These are phyloP conservation scores for Aurelia sp. DNA, from an alignment of 30 jellyfish, hydroid and myxozoan species.

Conservation along the genomic window DNA sequence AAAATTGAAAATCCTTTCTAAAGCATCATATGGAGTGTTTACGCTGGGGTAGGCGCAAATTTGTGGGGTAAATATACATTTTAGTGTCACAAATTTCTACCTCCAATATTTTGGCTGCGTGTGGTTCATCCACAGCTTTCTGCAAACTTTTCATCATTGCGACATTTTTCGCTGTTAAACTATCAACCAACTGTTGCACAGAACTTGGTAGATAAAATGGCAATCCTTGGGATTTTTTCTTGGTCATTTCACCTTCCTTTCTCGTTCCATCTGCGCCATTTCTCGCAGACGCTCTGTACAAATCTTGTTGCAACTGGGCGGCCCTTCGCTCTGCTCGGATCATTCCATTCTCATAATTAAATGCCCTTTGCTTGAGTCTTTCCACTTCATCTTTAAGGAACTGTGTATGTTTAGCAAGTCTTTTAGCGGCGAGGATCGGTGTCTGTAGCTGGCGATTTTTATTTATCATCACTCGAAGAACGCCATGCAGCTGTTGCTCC, in stretches of 20 bases:
- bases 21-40: too few species aligned
- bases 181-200: conserved; percentile 46
- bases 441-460: conserved; percentile 12
- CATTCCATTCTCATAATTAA: conserved; percentile 40
- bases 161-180: conserved; percentile 31
- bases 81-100: conserved; percentile 1
- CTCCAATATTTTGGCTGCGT: conserved; percentile 27
- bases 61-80: too few species aligned
- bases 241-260: not conserved
- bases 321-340: conserved; percentile 57
- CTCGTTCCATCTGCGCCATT: not conserved
- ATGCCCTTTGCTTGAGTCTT: conserved; percentile 24
- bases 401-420: conserved; percentile 47
- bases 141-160: conserved; percentile 18
- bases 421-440: conserved; percentile 43
- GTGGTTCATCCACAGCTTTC: conserved; percentile 6
- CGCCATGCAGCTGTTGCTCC: conserved; percentile 41
- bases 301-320: conserved; percentile 42
- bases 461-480: conserved; percentile 31
- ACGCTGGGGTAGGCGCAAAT: too few species aligned
- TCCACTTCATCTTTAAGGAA: conserved; percentile 39
- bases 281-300: not conserved
- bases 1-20: too few species aligned
- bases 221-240: not conserved
- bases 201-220: conserved; percentile 62